phyloP scores from a whole-genome alignment of 2,888 invertebrate species.

The Pheosia tremula region DNA sequence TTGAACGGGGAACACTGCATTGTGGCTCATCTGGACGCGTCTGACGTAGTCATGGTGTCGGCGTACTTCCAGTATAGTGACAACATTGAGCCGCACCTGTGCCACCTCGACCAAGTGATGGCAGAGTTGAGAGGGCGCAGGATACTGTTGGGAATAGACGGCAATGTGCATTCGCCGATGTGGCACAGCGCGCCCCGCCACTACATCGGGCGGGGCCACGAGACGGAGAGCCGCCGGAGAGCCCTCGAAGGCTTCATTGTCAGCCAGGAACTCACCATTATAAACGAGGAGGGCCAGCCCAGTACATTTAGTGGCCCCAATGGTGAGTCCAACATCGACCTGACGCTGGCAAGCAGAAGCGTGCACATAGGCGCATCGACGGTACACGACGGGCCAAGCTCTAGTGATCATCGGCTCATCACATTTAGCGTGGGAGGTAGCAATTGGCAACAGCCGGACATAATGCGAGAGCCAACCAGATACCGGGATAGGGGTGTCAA shows the following conservation, averaged over 20 bases:
- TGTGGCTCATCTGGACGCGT: conserved; percentile 5
- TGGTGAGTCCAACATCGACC: conserved; percentile 8
- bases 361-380: not conserved
- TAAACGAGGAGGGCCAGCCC: conserved; percentile 7
- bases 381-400: not conserved
- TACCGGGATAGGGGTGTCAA: not conserved
- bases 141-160: conserved; percentile 10
- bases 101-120: conserved; percentile 1
- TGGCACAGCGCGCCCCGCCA: conserved; percentile 15
- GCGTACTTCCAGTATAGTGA: too few relatives aligned
- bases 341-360: not conserved
- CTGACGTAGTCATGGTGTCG: not conserved
- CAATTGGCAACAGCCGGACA: not conserved
- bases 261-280: not conserved
- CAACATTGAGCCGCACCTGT: not conserved
- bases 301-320: conserved; percentile 11
- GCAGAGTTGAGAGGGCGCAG: not conserved
- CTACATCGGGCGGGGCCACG: not conserved
- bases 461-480: too few relatives aligned
- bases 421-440: not conserved
- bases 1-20: conserved; percentile 21
- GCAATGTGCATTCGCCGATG: conserved; percentile 22
- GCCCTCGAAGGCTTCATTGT: not conserved
- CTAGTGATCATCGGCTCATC: not conserved
- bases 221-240: not conserved